A percentile compares a stretch with the other conserved stretches of the same genome.
Evolutionary conservation across 2,113 vertebrate genomes (phyloP).

Genomic region (Cinclus mexicanus): DNA sequence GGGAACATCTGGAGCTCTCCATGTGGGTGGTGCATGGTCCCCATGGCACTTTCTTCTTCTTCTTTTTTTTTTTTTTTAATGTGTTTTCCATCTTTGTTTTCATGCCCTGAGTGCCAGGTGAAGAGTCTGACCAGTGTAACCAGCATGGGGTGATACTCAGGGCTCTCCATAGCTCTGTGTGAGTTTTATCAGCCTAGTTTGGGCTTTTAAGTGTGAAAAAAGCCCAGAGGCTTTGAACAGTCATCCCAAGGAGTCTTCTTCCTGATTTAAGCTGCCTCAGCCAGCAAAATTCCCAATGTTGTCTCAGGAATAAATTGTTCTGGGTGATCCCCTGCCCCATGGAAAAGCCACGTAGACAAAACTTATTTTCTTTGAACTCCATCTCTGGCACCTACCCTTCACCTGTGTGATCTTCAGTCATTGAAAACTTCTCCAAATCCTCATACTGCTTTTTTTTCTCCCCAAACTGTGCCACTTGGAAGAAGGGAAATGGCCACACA

Average conservation of each 20-base stretch:
- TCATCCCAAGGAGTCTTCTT: neutral
- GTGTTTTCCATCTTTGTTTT: neutral
- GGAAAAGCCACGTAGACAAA: neutral
- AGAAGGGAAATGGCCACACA: neutral
- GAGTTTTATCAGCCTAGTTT: neutral
- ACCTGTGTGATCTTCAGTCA: neutral
- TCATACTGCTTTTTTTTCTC: neutral
- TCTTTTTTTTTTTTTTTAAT: neutral
- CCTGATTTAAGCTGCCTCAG: neutral
- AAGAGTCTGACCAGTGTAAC: neutral
- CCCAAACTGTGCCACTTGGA: neutral
- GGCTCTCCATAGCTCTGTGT: neutral
- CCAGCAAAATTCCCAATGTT: neutral
- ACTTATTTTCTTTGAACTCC: neutral
- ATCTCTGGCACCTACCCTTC: neutral
- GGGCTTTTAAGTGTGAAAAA: neutral
- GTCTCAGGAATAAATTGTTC: neutral
- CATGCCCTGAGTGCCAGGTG: neutral
- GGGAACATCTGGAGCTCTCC: slow-evolving; percentile 44
- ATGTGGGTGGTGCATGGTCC: neutral
- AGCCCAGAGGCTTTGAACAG: neutral
- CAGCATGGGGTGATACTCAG: neutral
- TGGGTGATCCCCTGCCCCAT: neutral
- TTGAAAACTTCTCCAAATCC: neutral
- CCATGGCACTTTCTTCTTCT: neutral